Base-by-base conservation (phyloP, 2,113 vertebrate species). In the Dryoscopus gambensis region DNA sequence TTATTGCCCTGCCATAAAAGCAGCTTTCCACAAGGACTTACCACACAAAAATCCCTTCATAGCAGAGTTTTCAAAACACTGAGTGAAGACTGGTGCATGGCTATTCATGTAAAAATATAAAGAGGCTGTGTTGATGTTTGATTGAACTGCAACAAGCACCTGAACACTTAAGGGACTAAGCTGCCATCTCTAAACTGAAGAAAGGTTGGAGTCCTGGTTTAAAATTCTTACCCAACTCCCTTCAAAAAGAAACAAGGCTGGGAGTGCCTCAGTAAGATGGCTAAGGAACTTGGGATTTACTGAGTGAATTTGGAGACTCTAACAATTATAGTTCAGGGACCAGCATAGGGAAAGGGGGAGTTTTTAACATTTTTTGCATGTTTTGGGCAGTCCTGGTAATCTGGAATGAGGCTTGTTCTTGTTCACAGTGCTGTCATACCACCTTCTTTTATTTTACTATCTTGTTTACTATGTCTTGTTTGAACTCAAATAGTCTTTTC, bases 1-100 rank as follows among this genome's bases (percentile, higher is more conserved):
- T 11, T 44, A 18, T 15, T 47, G 9, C 39, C 5, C 6, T 82
- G 49, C 35, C 11, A 2, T 59, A 75, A 79, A 82, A 76, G 22
- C 47, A 79, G 31, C 14, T 89, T 80, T 83, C 46, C 24, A 49
- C 44, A 57, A 37, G 44, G 28, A 68, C 11, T 84, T 88, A 39
- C 1, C 15, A 4, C 0, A 0, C 47, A 78, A 59, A 84, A 68
- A 44, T 30, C 27, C 4, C 6, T 44, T 78, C 1, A 0, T 33
- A 70, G 31, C 21, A 50, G 47, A 39, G 31, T 50, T 92, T 76
- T 69, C 42, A 53, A 88, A 86, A 62, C 70, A 57, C 5, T 3
- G 7, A 74, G n/a, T 19, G 6, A 90, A 69, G 90, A 55, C 22
- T 57, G 18, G 7, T 2, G 0, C 47, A 6, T 76, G 30, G 8